Conservation (phyloP, 1,140 invertebrate genomes). For the Diorhabda sublineata region DNA sequence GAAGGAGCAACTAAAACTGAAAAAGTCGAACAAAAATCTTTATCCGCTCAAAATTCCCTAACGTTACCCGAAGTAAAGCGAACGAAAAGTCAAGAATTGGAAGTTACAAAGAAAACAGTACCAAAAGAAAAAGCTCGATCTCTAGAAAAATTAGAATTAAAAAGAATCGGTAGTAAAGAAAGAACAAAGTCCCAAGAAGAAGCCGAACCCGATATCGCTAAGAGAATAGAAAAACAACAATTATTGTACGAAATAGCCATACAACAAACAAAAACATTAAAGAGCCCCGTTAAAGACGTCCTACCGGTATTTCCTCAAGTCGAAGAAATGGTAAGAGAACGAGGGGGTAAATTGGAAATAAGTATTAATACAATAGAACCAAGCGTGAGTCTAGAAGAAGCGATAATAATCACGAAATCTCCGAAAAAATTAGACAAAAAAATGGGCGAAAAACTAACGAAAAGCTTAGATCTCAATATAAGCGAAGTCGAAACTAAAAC, state of each 20-base stretch:
- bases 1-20: constrained; percentile 18
- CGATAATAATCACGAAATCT: constrained; percentile 62
- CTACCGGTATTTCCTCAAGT: constrained; percentile 63
- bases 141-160: constrained; percentile 59
- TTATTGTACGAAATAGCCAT: constrained; percentile 66
- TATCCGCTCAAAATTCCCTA: constrained; percentile 52
- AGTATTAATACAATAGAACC: constrained; percentile 46
- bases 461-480: constrained; percentile 58
- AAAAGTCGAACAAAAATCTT: constrained; percentile 28
- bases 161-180: constrained; percentile 59
- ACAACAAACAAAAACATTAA: constrained; percentile 64
- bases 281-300: constrained; percentile 64
- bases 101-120: constrained; percentile 52
- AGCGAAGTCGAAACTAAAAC: constrained; percentile 32
- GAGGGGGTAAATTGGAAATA: constrained; percentile 46
- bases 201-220: constrained; percentile 62
- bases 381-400: constrained; percentile 43
- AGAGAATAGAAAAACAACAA: constrained; percentile 65
- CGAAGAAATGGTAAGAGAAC: constrained; percentile 54
- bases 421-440: constrained; percentile 65
- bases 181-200: constrained; percentile 65
- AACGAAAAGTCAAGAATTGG: constrained; percentile 60
- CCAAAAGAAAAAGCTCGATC: constrained; percentile 63
- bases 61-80: constrained; percentile 55
- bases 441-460: constrained; percentile 59